phyloP scores from a whole-genome alignment of 2,797 vertebrate genomes.

The Huso huso region DNA sequence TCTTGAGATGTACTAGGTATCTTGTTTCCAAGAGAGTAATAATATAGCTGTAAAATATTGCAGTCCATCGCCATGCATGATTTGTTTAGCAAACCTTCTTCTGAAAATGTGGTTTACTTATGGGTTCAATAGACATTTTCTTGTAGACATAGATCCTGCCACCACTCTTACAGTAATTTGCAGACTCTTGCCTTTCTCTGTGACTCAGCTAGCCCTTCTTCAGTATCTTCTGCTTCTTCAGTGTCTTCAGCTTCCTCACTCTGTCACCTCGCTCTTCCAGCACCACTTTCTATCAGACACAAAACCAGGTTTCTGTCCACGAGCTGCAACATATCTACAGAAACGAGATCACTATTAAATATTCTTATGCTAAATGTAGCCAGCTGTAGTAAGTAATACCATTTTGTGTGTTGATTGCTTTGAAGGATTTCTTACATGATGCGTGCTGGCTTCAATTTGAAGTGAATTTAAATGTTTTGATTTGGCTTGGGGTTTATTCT shows the following conservation, averaged over 20 bases:
- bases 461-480: constrained; percentile 15
- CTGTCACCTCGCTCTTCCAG: constrained; percentile 33
- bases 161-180: constrained; percentile 38
- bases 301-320: constrained; percentile 50
- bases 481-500: background rate
- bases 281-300: constrained; percentile 40
- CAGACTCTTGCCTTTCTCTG: constrained; percentile 43
- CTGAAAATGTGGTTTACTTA: too few species aligned
- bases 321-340: constrained; percentile 49
- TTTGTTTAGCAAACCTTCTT: too few species aligned
- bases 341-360: constrained; percentile 59
- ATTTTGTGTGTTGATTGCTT: constrained; percentile 37
- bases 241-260: constrained; percentile 21
- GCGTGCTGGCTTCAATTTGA: constrained; percentile 14
- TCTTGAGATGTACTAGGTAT: too few species aligned
- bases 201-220: constrained; percentile 45
- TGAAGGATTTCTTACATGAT: constrained; percentile 35
- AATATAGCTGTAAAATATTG: too few species aligned
- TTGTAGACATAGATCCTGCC: constrained; percentile 49
- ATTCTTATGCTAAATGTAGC: constrained; percentile 56
- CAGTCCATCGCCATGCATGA: too few species aligned
- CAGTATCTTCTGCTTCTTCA: constrained; percentile 45
- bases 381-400: constrained; percentile 63
- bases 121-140: constrained; percentile 40
- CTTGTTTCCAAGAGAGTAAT: too few species aligned